Evolutionary conservation across 2,888 invertebrate species (phyloP), one percentile per base, ranked within the genome.

Genomic region (Uloborus plumipes): DNA sequence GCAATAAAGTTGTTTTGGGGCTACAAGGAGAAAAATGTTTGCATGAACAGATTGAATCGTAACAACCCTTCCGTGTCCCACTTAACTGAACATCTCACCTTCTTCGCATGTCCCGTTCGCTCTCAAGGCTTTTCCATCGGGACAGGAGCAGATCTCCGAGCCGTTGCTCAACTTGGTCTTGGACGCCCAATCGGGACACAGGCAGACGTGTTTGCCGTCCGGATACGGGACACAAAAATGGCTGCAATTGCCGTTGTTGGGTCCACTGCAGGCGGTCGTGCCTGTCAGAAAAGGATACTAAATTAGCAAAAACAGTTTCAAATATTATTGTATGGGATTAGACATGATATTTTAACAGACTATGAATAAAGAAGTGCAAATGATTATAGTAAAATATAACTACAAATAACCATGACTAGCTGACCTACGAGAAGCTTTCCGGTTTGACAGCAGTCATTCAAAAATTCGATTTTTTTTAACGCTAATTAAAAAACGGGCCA

Each of bases 171-270:
- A 89, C 94, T 92, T 0, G 14, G 81, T 71, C 22, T 84, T 84
- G 9, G 72, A 16, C 22, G 86, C 86, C 64, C 94, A 94, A 87
- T 95, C 94, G 0, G 95, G 95, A 88, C 96, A 97, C 1, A 94
- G 90, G 87, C 96, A 96, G 4, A 92, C 91, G 86, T 91, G 91
- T 0, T 90, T 91, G 71, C 92, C 91, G 20, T 91, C 91, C 0
- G 96, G 95, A 14, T 92, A 91, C 0, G 94, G 94, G 9, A 96
- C 91, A 87, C 97, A 96, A 84, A 96, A 90, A 85, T 94, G 93
- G 0, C 93, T 91, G 86, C 96, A 96, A 18, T 90, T 90, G 14
- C 86, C 85, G 70, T 67, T 86, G 71, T 66, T 87, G 84, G 39
- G 79, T 79, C 26, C 90, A 0, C 91, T 90, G 87, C 96, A 96